Evolutionary conservation across 2,888 invertebrate species (phyloP).

Genomic region (Caenorhabditis macrosperma): DNA sequence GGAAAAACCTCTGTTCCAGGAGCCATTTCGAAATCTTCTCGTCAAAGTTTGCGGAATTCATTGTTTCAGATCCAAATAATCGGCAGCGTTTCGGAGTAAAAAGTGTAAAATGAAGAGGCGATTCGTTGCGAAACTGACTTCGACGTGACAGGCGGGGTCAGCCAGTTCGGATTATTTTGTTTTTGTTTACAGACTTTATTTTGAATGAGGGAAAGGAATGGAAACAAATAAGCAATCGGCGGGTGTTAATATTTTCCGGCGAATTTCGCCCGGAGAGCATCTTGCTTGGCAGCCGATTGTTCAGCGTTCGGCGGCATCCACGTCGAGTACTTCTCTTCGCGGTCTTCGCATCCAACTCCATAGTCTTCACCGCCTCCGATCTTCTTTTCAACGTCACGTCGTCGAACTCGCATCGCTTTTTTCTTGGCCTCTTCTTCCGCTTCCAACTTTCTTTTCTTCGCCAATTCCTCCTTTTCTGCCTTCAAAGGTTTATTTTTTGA

Average conservation of each 20-base stretch:
- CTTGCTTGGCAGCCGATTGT: constrained; percentile 83
- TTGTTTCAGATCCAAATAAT: background rate
- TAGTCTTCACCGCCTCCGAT: constrained; percentile 57
- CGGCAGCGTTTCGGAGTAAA: background rate
- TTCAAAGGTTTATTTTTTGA: background rate
- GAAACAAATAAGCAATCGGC: no score
- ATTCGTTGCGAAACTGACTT: background rate
- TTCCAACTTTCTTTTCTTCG: constrained; percentile 32
- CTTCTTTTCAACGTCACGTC: constrained; percentile 42
- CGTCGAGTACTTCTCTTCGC: constrained; percentile 84
- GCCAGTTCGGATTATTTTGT: no score
- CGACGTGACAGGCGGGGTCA: no score
- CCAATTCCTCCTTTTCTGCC: constrained; percentile 40
- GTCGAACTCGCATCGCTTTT: constrained; percentile 23
- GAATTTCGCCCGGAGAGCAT: constrained; percentile 74
- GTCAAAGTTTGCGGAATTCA: constrained; percentile 18
- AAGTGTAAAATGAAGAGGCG: background rate
- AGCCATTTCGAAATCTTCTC: constrained; percentile 38
- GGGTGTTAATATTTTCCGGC: constrained; percentile 73
- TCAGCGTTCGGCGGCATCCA: constrained; percentile 89
- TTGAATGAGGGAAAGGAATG: background rate
- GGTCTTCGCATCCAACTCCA: constrained; percentile 61
- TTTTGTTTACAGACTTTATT: no score
- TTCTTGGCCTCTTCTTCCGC: constrained; percentile 36
- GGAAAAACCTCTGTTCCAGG: constrained; percentile 43